Evolutionary conservation across 1,140 invertebrate species (phyloP).

Genomic region (Drosophila tani): DNA sequence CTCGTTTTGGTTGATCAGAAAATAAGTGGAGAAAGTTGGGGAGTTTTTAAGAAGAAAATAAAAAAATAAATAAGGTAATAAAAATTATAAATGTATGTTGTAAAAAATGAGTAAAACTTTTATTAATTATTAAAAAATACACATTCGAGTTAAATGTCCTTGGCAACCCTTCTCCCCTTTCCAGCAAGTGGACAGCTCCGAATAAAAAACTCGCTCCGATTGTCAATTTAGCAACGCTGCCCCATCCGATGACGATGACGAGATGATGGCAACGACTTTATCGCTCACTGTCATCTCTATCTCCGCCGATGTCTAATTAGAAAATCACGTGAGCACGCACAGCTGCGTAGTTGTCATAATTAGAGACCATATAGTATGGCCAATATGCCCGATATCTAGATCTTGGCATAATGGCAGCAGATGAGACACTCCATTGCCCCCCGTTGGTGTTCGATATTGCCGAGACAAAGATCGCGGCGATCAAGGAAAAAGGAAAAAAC

Average conservation of each 20-base stretch:
- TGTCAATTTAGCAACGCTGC: constrained; percentile 70
- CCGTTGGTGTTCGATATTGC: constrained; percentile 42
- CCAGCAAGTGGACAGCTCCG: constrained; percentile 27
- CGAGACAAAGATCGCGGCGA: constrained; percentile 18
- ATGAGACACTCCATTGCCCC: constrained; percentile 20
- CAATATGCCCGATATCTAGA: constrained; percentile 39
- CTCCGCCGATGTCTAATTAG: constrained; percentile 66
- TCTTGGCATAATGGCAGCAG: constrained; percentile 10
- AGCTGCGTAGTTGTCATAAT: constrained; percentile 82
- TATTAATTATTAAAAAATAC: too few species aligned
- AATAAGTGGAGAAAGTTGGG: not conserved
- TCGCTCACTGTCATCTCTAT: constrained; percentile 78
- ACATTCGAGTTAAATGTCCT: too few species aligned
- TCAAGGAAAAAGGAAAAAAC: constrained; percentile 24
- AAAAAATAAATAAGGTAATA: not conserved
- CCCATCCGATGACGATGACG: constrained; percentile 31
- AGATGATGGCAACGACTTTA: constrained; percentile 73
- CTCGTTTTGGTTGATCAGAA: constrained; percentile 9
- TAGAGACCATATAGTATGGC: constrained; percentile 55
- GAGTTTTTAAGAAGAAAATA: not conserved
- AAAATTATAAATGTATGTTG: too few species aligned
- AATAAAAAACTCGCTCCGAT: constrained; percentile 39
- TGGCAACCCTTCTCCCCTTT: too few species aligned
- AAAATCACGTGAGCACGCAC: constrained; percentile 82
- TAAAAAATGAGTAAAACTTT: not conserved